Conservation (phyloP, 2,113 vertebrate species). For the Lagopus leucura region DNA sequence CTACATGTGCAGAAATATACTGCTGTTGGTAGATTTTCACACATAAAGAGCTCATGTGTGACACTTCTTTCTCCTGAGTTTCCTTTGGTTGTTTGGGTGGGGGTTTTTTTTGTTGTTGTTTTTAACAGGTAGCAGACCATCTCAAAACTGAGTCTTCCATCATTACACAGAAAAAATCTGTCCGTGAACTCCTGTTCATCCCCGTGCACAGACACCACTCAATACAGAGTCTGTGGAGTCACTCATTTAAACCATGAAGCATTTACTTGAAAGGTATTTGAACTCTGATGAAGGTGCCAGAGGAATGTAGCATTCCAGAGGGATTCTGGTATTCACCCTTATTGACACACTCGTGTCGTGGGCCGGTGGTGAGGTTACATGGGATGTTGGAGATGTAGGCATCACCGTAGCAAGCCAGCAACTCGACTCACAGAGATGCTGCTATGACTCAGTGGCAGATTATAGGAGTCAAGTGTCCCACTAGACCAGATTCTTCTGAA, state of each 20-base stretch:
- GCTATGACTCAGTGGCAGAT: neutral
- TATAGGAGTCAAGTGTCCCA: neutral
- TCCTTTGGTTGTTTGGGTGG: neutral
- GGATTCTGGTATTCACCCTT: neutral
- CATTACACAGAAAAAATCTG: neutral
- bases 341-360: accelerated
- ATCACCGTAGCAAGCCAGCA: accelerated
- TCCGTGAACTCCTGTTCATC: neutral
- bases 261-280: neutral
- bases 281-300: neutral
- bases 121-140: neutral
- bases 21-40: neutral
- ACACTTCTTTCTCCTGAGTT: neutral
- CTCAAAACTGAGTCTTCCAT: neutral
- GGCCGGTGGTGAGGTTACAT: accelerated
- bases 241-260: neutral
- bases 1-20: neutral
- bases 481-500: neutral
- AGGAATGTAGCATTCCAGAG: neutral
- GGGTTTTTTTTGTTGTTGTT: neutral
- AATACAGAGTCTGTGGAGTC: neutral
- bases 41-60: neutral
- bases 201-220: neutral
- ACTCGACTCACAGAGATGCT: accelerated
- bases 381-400: neutral